Conservation (phyloP, 92 coral and sea anemone genomes). For the Ricordea florida region DNA sequence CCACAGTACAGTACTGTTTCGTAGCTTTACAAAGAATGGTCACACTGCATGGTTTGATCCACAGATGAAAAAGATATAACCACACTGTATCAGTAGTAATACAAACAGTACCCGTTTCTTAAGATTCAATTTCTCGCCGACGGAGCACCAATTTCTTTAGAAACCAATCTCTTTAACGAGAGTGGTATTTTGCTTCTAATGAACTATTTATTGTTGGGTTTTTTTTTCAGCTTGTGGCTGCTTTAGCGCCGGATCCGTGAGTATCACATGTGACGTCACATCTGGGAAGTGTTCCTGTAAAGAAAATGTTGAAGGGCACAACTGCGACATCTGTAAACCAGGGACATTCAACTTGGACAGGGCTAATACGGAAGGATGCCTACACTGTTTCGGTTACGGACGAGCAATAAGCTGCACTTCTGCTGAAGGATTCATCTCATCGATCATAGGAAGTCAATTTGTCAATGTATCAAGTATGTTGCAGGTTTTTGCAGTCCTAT, state of each 20-base stretch:
- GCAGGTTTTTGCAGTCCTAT: too few species aligned
- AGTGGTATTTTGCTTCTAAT: too few species aligned
- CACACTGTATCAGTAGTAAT: too few species aligned
- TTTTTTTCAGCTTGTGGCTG: conserved; percentile 74
- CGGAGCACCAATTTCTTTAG: too few species aligned
- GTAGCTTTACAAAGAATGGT: too few species aligned
- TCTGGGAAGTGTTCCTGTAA: conserved; percentile 83
- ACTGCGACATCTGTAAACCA: conserved; percentile 74
- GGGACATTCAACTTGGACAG: conserved; percentile 72
- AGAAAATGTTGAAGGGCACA: conserved; percentile 51
- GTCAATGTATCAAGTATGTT: conserved; percentile 42
- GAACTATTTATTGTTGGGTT: too few species aligned
- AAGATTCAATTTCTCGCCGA: too few species aligned
- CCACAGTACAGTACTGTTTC: too few species aligned
- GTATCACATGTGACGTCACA: conserved; percentile 49
- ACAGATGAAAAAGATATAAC: too few species aligned
- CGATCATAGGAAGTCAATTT: conserved; percentile 53
- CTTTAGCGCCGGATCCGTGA: conserved; percentile 65
- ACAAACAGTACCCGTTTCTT: too few species aligned
- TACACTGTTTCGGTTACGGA: conserved; percentile 88
- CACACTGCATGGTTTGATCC: too few species aligned
- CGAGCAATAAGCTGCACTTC: conserved; percentile 69
- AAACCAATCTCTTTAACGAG: too few species aligned
- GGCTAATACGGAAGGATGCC: conserved; percentile 77
- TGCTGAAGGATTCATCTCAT: conserved; percentile 71